Evolutionary conservation across 2,113 vertebrate species (phyloP), one percentile per base, ranked within the genome.

Genomic region (Calidris pugnax): DNA sequence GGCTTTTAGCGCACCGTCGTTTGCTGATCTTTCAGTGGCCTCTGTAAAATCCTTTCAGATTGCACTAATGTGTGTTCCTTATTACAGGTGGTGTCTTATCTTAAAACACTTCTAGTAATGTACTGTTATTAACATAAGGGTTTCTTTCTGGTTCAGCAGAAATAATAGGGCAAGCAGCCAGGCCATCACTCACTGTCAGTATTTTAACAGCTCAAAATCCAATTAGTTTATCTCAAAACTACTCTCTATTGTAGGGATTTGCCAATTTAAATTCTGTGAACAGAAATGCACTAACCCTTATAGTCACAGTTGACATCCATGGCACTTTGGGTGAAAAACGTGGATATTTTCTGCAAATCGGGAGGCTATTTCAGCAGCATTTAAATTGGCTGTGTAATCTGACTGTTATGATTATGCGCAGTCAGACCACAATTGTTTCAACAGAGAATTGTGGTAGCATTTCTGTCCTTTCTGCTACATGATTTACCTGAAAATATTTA

Each of bases 141-240:
- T 56, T 95, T 96, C n/a, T 82, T 64, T 95, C 75, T 92, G 62
- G 82, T 94, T 95, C 80, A 90, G 53, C 28, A 83, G 95, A 96
- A 94, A 72, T 95, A 89, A 75, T 53, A 81, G 80, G 63, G 91
- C 72, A 83, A 45, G 76, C 32, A 74, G 69, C 90, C 91, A 77
- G 56, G 20, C 41, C 55, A 47, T 97, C 92, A 76, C 72, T 97
- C 85, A 53, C 47, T 87, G 86, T 71, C 74, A 72, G 69, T 79
- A 50, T 66, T 77, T 89, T 94, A 96, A 63, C 75, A 74, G 87
- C 92, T 92, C 64, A 66, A 91, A 96, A 95, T 88, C 79, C 63
- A 89, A 93, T 97, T 96, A 85, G 33, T 69, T 93, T 95, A 95
- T 96, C 92, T 96, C 89, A 91, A 89, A 95, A 51, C 33, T 77